Evolutionary conservation across 30 jellyfish, hydroid and myxozoan genomes (phyloP).

Genomic region (Nemopilema nomurai): DNA sequence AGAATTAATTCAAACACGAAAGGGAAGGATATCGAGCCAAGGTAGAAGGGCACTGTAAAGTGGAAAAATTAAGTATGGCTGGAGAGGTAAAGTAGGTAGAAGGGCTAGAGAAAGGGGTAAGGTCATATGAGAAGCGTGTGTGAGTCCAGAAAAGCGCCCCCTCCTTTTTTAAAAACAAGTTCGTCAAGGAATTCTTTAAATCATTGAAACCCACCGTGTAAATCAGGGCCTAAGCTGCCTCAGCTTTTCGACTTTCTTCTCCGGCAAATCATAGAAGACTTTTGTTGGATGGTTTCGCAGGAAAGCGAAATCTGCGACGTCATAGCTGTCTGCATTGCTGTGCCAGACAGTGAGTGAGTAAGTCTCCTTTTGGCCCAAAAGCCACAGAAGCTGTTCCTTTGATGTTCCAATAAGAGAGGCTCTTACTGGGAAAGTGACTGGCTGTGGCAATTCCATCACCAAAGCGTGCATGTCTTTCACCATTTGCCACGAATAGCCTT

Average conservation of each 20-base stretch:
- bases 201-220: too few relatives aligned
- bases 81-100: too few relatives aligned
- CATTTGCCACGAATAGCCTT: constrained; percentile 88
- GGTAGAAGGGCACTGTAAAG: too few relatives aligned
- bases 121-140: too few relatives aligned
- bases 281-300: constrained; percentile 52
- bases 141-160: too few relatives aligned
- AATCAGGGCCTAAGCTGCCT: neutral
- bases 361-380: constrained; percentile 37
- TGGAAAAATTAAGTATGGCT: too few relatives aligned
- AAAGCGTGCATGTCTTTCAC: constrained; percentile 67
- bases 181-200: too few relatives aligned
- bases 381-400: constrained; percentile 75
- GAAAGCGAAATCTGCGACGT: constrained; percentile 47
- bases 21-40: too few relatives aligned
- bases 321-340: constrained; percentile 63
- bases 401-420: constrained; percentile 84
- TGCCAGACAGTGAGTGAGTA: constrained; percentile 91
- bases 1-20: too few relatives aligned
- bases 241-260: constrained; percentile 10
- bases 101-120: too few relatives aligned
- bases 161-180: too few relatives aligned
- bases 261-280: constrained; percentile 87
- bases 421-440: constrained; percentile 90
- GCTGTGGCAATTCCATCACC: constrained; percentile 30